Evolutionary conservation across 1,140 invertebrate genomes (phyloP).

Genomic region (Ceratina calcarata): DNA sequence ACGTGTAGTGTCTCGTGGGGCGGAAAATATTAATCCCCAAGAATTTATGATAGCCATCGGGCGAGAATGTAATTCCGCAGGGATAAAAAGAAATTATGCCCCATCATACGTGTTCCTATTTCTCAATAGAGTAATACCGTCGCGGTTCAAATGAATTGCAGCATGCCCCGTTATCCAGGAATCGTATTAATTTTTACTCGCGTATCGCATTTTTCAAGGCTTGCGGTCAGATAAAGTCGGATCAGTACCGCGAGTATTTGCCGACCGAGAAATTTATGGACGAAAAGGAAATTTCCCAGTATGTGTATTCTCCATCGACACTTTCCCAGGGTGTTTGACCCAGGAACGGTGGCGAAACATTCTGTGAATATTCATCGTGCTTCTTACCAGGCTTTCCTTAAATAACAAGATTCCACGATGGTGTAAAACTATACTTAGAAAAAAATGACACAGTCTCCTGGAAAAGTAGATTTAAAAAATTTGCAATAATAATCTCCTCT

Average conservation of each 20-base stretch:
- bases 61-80: constrained; percentile 28
- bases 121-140: constrained; percentile 30
- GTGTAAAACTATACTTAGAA: neutral
- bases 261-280: constrained; percentile 18
- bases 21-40: too few relatives aligned
- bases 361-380: neutral
- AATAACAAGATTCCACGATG: neutral
- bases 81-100: constrained; percentile 38
- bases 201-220: constrained; percentile 42
- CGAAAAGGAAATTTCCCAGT: neutral
- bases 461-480: neutral
- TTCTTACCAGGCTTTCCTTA: neutral
- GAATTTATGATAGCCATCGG: neutral
- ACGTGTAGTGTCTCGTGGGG: neutral
- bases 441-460: neutral
- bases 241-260: neutral
- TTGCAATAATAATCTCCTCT: too few relatives aligned
- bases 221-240: constrained; percentile 17
- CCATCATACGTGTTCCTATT: constrained; percentile 44
- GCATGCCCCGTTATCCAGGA: constrained; percentile 15
- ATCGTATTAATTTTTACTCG: constrained; percentile 40
- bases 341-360: neutral
- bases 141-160: constrained; percentile 14
- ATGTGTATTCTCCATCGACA: constrained; percentile 10
- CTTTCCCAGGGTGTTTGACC: neutral